Percentiles rank a stretch among this genome's conserved stretches.
phyloP scores from a whole-genome alignment of 2,797 vertebrate genomes.

The Sardinella longiceps region DNA sequence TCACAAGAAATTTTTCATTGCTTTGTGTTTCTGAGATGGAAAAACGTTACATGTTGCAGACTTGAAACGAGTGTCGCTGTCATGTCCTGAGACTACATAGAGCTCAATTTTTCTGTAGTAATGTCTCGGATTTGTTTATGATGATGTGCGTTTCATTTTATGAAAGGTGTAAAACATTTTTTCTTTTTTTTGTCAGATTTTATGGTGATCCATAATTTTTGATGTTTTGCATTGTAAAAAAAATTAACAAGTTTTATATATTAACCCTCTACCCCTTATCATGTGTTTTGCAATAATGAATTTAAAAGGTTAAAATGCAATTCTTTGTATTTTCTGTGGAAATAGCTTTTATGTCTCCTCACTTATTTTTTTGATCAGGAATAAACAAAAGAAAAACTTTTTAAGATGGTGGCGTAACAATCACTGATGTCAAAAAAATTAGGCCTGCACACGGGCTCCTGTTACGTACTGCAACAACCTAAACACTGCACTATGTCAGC shows the following conservation, averaged over 20 bases:
- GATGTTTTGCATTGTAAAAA: background rate
- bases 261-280: background rate
- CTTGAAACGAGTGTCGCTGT: constrained; percentile 62
- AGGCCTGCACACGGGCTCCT: no score
- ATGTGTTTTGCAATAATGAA: background rate
- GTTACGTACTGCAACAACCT: no score
- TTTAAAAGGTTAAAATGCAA: background rate
- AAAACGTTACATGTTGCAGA: constrained; percentile 69
- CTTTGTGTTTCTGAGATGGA: constrained; percentile 61
- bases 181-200: background rate
- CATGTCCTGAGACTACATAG: background rate
- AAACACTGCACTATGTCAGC: background rate
- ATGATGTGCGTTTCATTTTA: background rate
- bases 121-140: background rate
- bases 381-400: background rate
- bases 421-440: no score
- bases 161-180: background rate
- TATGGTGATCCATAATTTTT: background rate
- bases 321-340: background rate
- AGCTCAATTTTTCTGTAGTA: constrained; percentile 33
- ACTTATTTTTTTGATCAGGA: background rate
- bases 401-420: background rate
- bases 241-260: background rate
- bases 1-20: constrained; percentile 63
- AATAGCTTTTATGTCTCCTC: background rate